Evolutionary conservation across 92 coral and sea anemone species (phyloP).

Genomic region (Metridium senile): DNA sequence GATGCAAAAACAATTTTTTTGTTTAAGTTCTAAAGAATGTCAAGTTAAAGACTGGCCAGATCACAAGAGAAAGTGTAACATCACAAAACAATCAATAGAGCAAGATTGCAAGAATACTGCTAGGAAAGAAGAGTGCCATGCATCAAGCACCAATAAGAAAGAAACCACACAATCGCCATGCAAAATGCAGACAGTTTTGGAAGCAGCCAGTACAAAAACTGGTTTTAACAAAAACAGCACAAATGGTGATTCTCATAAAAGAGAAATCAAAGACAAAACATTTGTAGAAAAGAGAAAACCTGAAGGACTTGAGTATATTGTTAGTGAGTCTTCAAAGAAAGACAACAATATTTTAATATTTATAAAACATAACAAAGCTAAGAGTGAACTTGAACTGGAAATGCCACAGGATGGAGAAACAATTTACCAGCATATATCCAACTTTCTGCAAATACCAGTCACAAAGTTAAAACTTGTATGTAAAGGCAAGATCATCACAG

Average conservation of each 20-base stretch:
- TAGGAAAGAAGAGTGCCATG: not conserved
- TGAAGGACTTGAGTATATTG: not conserved
- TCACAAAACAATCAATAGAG: not conserved
- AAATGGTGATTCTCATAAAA: not conserved
- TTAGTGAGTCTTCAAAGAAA: not conserved
- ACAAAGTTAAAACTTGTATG: conserved; percentile 79
- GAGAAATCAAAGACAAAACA: not conserved
- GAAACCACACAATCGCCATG: not conserved
- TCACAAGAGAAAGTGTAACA: conserved; percentile 57
- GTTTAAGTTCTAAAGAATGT: conserved; percentile 67
- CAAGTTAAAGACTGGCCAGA: conserved; percentile 72
- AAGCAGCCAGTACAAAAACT: not conserved
- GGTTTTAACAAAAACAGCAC: no score
- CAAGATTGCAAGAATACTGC: not conserved
- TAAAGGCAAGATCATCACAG: conserved; percentile 76
- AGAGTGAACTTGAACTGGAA: conserved; percentile 46
- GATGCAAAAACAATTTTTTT: not conserved
- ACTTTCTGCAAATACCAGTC: conserved; percentile 63
- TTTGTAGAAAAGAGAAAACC: not conserved
- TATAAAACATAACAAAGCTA: conserved; percentile 77
- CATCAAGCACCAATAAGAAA: not conserved
- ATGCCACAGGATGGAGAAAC: conserved; percentile 19
- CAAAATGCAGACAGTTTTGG: not conserved
- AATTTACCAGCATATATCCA: conserved; percentile 52
- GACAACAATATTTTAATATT: conserved; percentile 13